phyloP scores from a whole-genome alignment of 2,888 invertebrate species.

The Heteromurus nitidus region DNA sequence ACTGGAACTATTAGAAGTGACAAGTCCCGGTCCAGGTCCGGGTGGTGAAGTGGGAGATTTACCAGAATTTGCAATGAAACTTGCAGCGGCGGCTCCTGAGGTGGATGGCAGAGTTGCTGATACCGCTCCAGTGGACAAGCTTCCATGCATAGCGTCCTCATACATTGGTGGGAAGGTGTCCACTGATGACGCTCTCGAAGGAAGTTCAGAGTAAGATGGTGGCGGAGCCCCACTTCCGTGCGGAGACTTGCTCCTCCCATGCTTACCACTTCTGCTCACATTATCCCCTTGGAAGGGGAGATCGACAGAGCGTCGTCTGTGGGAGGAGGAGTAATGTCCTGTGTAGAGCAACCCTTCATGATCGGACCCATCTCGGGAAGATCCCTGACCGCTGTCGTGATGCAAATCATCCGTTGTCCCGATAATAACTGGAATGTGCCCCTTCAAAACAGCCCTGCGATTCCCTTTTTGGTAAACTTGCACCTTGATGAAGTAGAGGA shows the following conservation, averaged over 20 bases:
- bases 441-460: slow-evolving; percentile 49
- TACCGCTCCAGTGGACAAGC: slow-evolving; percentile 33
- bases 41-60: too few species aligned
- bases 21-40: too few species aligned
- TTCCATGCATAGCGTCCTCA: slow-evolving; percentile 62
- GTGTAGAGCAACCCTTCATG: slow-evolving; percentile 45
- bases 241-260: slow-evolving; percentile 14
- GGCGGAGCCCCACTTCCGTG: slow-evolving; percentile 42
- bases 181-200: slow-evolving; percentile 56
- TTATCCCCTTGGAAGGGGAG: slow-evolving; percentile 32
- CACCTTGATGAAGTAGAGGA: slow-evolving; percentile 60
- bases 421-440: slow-evolving; percentile 59
- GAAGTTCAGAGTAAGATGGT: slow-evolving; percentile 61
- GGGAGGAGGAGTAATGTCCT: slow-evolving; percentile 42
- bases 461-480: slow-evolving; percentile 51
- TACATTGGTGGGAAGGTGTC: slow-evolving; percentile 65
- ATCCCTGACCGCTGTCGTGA: slow-evolving; percentile 39
- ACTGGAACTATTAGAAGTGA: background rate
- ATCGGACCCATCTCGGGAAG: slow-evolving; percentile 42
- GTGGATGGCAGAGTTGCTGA: slow-evolving; percentile 28
- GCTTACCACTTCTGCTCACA: slow-evolving; percentile 10
- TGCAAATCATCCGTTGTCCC: slow-evolving; percentile 48
- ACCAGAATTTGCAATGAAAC: too few species aligned
- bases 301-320: slow-evolving; percentile 40
- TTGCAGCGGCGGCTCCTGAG: background rate